Conservation (phyloP, 2,888 invertebrate species). For the Megastigmus dorsalis region DNA sequence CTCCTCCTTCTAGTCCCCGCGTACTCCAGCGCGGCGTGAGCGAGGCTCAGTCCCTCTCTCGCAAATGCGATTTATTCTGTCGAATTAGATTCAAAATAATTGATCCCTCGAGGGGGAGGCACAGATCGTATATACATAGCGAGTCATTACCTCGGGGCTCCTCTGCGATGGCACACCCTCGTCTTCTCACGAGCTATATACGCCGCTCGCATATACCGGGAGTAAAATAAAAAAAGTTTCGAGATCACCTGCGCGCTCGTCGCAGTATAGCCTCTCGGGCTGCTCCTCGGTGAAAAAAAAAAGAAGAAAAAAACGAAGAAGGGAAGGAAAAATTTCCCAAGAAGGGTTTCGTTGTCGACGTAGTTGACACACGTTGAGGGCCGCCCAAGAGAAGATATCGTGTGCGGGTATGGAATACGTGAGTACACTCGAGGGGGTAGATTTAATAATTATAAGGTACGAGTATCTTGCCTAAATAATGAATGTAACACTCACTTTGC, state of each 20-base stretch:
- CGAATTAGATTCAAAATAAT: constrained; percentile 69
- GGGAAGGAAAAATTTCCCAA: no score
- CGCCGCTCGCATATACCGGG: no score
- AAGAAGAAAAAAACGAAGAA: background rate
- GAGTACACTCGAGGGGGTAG: no score
- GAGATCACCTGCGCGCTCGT: constrained; percentile 12
- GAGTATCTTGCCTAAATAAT: no score
- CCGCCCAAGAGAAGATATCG: no score
- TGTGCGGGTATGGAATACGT: no score
- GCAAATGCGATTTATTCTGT: constrained; percentile 63
- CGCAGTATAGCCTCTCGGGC: no score
- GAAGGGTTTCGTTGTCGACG: no score
- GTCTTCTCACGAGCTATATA: constrained; percentile 17
- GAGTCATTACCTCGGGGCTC: constrained; percentile 64
- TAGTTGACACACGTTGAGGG: no score
- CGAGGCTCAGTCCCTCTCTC: background rate
- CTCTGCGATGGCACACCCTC: constrained; percentile 51
- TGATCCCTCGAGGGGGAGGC: constrained; percentile 65
- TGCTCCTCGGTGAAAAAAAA: background rate
- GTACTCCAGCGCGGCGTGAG: no score
- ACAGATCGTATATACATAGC: constrained; percentile 57
- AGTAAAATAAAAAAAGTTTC: constrained; percentile 39
- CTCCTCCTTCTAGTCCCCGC: background rate
- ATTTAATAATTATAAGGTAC: no score
- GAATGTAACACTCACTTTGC: no score